A percentile compares a stretch with the other conserved stretches of the same genome.
Conservation (phyloP, 2,888 invertebrate species). For the Limnephilus rhombicus region DNA sequence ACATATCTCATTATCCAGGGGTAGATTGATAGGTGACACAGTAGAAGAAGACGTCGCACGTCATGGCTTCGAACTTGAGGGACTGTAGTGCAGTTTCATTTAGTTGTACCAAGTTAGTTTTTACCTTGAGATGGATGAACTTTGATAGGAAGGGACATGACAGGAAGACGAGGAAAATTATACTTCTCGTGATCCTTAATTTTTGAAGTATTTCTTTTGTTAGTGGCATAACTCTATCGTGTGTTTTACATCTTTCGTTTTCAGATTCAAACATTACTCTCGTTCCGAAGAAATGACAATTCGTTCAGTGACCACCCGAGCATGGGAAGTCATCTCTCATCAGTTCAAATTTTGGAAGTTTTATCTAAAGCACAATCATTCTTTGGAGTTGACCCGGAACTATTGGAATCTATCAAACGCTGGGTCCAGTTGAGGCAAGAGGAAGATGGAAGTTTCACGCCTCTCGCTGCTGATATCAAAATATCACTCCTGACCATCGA, state of each 20-base stretch:
- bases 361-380: slow-evolving; percentile 80
- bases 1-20: too few species aligned
- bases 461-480: slow-evolving; percentile 79
- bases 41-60: too few species aligned
- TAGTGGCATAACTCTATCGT: too few species aligned
- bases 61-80: too few species aligned
- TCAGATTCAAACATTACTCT: slow-evolving; percentile 80
- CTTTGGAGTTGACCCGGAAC: slow-evolving; percentile 80
- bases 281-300: slow-evolving; percentile 81
- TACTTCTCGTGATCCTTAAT: too few species aligned
- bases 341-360: slow-evolving; percentile 80
- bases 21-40: too few species aligned
- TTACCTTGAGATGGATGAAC: too few species aligned
- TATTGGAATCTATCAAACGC: slow-evolving; percentile 79
- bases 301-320: slow-evolving; percentile 83
- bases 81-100: too few species aligned
- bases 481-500: slow-evolving; percentile 73
- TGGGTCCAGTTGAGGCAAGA: slow-evolving; percentile 81
- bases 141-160: too few species aligned
- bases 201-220: too few species aligned
- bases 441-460: slow-evolving; percentile 80
- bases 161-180: too few species aligned
- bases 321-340: slow-evolving; percentile 80
- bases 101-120: too few species aligned
- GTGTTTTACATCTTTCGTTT: slow-evolving; percentile 64